Evolutionary conservation across 92 coral and sea anemone species (phyloP).

Genomic region (Porites evermanni): DNA sequence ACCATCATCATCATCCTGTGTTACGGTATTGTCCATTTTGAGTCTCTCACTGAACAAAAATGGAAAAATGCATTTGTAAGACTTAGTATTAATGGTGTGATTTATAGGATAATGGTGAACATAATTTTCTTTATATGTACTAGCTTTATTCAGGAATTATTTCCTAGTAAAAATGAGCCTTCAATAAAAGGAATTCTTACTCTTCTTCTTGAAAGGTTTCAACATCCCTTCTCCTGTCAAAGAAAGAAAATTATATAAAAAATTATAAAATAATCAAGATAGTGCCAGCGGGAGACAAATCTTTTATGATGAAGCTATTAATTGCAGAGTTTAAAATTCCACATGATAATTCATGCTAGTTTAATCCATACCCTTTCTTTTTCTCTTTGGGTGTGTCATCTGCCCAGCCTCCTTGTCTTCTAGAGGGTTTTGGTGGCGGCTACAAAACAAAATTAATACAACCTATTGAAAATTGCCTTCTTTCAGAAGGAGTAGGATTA

Average conservation of each 20-base stretch:
- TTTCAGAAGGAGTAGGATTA: no score
- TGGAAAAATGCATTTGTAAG: not conserved
- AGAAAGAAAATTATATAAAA: not conserved
- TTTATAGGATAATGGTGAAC: no score
- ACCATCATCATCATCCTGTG: constrained; percentile 83
- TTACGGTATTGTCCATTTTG: constrained; percentile 68
- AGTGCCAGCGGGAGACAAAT: not conserved
- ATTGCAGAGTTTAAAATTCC: not conserved
- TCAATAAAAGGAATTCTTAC: constrained; percentile 43
- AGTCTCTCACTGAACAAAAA: constrained; percentile 87
- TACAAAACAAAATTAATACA: constrained; percentile 4
- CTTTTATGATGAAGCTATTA: not conserved
- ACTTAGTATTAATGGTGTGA: not conserved
- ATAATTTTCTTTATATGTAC: no score
- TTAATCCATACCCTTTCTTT: constrained; percentile 67
- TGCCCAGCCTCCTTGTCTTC: constrained; percentile 99
- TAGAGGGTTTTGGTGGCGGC: constrained; percentile 95
- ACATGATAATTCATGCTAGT: not conserved
- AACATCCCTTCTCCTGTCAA: constrained; percentile 68
- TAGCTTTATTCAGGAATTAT: no score
- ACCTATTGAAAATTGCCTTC: not conserved
- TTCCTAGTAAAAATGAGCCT: not conserved
- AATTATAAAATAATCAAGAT: not conserved
- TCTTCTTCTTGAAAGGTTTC: constrained; percentile 85
- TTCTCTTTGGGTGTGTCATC: constrained; percentile 89